Percentiles rank a stretch among this genome's conserved stretches.
These are phyloP conservation scores for Siniperca scherzeri DNA, from an alignment of 2,797 vertebrate species.

Conservation along the genomic window DNA sequence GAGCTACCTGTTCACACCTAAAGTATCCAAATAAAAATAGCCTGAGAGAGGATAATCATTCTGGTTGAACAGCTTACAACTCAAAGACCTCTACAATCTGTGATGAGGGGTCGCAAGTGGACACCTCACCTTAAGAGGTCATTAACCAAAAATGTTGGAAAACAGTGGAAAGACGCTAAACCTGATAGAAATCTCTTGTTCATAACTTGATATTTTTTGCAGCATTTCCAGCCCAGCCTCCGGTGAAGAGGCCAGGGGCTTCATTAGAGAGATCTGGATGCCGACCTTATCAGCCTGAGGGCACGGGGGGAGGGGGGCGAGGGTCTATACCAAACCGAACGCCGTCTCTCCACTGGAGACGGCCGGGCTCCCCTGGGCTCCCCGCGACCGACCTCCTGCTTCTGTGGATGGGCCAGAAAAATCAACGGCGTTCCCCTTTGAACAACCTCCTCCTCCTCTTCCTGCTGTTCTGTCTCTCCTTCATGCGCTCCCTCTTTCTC, in stretches of 20 bases:
- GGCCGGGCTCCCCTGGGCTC: slow-evolving; percentile 78
- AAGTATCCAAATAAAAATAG: neutral
- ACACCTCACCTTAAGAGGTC: neutral
- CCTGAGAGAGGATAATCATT: neutral
- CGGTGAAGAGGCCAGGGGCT: slow-evolving; percentile 83
- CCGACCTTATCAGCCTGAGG: slow-evolving; percentile 83
- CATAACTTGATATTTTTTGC: slow-evolving; percentile 58
- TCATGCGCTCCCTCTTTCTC: slow-evolving; percentile 54
- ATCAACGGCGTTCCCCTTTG: slow-evolving; percentile 85
- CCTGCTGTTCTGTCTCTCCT: slow-evolving; percentile 69
- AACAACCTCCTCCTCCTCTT: slow-evolving; percentile 78
- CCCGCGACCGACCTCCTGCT: slow-evolving; percentile 84
- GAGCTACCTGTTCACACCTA: neutral
- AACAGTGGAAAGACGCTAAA: neutral
- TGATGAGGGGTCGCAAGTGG: neutral
- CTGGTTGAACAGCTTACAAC: neutral
- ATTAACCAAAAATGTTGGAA: neutral
- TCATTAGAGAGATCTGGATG: slow-evolving; percentile 86
- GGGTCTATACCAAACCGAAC: slow-evolving; percentile 55
- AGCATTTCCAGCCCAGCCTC: slow-evolving; percentile 69
- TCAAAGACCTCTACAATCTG: neutral
- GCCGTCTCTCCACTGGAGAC: slow-evolving; percentile 75
- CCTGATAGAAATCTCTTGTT: slow-evolving; percentile 6
- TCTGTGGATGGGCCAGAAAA: slow-evolving; percentile 84
- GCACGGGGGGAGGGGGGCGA: slow-evolving; percentile 60